A percentile compares a stretch with the other conserved stretches of the same genome.
These are phyloP conservation scores for Centropus unirufus DNA, from an alignment of 2,113 vertebrate genomes.

Conservation along the genomic window DNA sequence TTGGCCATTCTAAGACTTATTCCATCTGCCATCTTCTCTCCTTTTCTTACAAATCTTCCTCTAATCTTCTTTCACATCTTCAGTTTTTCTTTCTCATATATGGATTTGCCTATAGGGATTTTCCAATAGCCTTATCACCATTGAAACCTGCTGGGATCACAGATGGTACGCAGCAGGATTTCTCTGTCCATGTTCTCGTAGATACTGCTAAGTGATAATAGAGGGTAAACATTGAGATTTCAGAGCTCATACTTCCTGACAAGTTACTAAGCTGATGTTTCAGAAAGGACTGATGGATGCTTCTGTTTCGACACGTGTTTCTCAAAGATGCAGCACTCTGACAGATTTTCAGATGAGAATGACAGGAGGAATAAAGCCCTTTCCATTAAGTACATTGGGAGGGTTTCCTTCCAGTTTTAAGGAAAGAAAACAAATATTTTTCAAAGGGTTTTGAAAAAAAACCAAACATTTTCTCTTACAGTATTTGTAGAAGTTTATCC, in stretches of 20 bases:
- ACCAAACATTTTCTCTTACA: not conserved
- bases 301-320: not conserved
- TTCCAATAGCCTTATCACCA: not conserved
- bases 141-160: not conserved
- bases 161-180: not conserved
- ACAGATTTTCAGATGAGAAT: not conserved
- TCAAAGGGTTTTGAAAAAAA: not conserved
- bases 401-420: not conserved
- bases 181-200: not conserved
- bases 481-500: not conserved
- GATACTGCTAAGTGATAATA: not conserved
- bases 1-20: not conserved
- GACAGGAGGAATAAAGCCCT: not conserved
- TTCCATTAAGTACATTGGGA: not conserved
- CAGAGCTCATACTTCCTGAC: not conserved
- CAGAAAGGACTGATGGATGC: not conserved
- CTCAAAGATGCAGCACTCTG: not conserved
- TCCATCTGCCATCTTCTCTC: not conserved
- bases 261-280: not conserved
- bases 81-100: not conserved
- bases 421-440: not conserved
- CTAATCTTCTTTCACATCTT: not conserved
- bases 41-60: not conserved
- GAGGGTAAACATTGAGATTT: not conserved
- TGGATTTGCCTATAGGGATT: not conserved